Conservation (phyloP, 2,797 vertebrate genomes). For the Enteromius afrohamiltoni region DNA sequence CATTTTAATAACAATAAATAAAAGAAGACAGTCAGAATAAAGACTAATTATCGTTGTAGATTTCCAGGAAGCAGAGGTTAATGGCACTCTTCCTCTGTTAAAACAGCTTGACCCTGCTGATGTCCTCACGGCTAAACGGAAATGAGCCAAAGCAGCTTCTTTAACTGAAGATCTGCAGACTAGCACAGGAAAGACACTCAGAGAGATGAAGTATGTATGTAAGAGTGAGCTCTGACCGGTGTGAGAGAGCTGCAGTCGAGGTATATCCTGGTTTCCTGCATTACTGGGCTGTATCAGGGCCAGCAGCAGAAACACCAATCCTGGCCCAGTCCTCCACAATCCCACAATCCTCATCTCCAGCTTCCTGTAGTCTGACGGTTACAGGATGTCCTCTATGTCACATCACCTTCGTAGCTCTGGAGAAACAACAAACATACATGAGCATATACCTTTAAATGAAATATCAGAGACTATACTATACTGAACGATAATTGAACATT, state of each 20-base stretch:
- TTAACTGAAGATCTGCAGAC: neutral
- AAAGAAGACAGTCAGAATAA: neutral
- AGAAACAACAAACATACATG: conserved; percentile 27
- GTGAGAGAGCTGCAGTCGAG: conserved; percentile 61
- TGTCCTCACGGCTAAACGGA: conserved; percentile 23
- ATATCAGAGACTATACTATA: neutral
- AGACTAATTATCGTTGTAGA: neutral
- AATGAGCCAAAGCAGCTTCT: conserved; percentile 26
- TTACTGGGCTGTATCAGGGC: neutral
- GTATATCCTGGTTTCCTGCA: conserved; percentile 44
- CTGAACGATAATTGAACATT: neutral
- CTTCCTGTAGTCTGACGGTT: conserved; percentile 37
- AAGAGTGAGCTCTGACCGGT: conserved; percentile 51
- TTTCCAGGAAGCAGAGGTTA: conserved; percentile 25
- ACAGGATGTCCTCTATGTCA: conserved; percentile 57
- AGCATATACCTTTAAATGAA: neutral
- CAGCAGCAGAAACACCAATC: conserved; percentile 47
- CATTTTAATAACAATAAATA: neutral
- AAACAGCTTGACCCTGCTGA: conserved; percentile 21
- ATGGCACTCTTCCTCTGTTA: conserved; percentile 2
- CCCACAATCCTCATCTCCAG: conserved; percentile 53
- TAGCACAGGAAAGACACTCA: conserved; percentile 21
- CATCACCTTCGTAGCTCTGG: conserved; percentile 55
- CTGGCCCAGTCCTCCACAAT: conserved; percentile 40
- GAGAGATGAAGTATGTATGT: no score